Percentiles rank a stretch among this genome's conserved stretches.
phyloP scores from a whole-genome alignment of 2,113 vertebrate species.

The Corythornis vintsioides region DNA sequence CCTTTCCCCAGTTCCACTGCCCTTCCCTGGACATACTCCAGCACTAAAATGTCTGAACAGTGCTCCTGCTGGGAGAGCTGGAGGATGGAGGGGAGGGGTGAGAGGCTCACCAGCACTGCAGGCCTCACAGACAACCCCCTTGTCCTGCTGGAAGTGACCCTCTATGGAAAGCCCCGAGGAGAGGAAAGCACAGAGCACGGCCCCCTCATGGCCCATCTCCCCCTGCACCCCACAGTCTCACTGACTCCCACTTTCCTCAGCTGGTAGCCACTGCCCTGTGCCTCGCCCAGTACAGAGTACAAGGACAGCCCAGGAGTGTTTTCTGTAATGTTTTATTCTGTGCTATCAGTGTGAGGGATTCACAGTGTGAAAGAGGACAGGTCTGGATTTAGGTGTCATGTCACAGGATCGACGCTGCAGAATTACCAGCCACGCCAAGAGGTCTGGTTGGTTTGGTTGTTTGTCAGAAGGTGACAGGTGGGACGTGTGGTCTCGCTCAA shows the following conservation, averaged over 20 bases:
- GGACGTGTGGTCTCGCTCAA: not conserved
- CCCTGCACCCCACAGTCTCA: not conserved
- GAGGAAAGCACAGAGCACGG: not conserved
- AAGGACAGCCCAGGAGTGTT: not conserved
- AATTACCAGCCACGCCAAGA: not conserved
- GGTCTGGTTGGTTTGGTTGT: accelerated
- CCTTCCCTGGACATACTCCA: not conserved
- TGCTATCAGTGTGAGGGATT: not conserved
- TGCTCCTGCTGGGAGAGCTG: not conserved
- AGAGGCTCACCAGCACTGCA: not conserved
- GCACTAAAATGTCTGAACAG: not conserved
- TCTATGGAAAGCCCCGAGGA: not conserved
- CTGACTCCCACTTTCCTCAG: not conserved
- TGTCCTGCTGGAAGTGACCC: not conserved
- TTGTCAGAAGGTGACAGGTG: not conserved
- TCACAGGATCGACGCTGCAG: not conserved
- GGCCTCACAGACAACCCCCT: not conserved
- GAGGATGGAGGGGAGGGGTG: not conserved
- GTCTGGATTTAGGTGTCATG: accelerated
- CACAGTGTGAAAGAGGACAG: accelerated
- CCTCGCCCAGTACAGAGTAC: not conserved
- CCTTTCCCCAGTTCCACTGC: not conserved
- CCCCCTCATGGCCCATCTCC: not conserved
- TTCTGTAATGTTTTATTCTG: not conserved
- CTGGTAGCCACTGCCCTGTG: not conserved